A percentile compares a stretch with the other conserved stretches of the same genome.
These are phyloP conservation scores for Trachemys scripta DNA, from an alignment of 2,113 vertebrate genomes.

Conservation along the genomic window DNA sequence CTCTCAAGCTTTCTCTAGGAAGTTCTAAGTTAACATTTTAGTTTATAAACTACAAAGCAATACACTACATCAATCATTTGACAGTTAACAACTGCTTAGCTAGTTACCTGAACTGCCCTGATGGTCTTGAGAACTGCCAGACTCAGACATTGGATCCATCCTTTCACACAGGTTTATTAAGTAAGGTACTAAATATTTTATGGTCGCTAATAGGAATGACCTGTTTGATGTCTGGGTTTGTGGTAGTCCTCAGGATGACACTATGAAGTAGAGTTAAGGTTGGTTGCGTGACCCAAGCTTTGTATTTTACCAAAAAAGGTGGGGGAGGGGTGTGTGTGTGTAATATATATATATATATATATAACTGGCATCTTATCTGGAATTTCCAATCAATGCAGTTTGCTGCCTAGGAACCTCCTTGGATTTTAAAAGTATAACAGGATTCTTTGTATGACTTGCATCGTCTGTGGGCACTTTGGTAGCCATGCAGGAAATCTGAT, in stretches of 20 bases:
- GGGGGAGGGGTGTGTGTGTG: no score
- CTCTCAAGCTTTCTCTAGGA: neutral
- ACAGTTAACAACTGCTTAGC: neutral
- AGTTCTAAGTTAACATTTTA: neutral
- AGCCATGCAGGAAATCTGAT: neutral
- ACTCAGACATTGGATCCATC: neutral
- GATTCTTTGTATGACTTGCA: neutral
- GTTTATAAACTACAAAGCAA: neutral
- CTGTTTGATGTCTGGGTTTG: neutral
- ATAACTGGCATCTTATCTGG: no score
- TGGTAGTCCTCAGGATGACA: neutral
- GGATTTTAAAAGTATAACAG: neutral
- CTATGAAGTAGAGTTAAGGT: neutral
- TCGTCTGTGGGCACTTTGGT: neutral
- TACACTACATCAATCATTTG: neutral
- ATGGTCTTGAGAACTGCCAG: neutral
- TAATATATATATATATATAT: no score
- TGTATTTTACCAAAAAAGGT: neutral
- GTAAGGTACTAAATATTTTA: neutral
- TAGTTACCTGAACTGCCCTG: neutral
- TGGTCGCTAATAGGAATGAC: fast-evolving
- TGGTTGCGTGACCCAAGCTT: neutral
- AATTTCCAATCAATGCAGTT: no score
- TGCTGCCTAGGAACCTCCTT: no score
- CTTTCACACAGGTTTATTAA: neutral